Conservation (phyloP, 2,797 vertebrate genomes). For the Tauraco hartlaubi region DNA sequence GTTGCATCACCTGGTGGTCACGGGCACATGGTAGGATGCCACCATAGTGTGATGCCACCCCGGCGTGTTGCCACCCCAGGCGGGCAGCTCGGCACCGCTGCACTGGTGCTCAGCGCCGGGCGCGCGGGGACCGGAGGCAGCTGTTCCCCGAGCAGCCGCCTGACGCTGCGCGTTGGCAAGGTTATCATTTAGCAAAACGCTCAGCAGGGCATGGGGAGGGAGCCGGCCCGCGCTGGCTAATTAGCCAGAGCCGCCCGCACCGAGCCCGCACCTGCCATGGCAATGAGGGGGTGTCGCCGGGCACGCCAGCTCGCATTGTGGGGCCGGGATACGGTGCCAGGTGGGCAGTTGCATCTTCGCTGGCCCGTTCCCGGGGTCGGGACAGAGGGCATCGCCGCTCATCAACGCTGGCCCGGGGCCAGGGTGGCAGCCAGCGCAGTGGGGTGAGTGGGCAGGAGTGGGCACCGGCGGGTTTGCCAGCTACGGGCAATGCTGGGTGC, state of each 20-base stretch:
- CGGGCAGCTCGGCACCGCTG: neutral
- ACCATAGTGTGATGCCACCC: rapidly evolving
- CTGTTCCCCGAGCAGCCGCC: slow-evolving; percentile 4
- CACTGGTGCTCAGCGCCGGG: neutral
- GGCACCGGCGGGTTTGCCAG: neutral
- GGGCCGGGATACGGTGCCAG: neutral
- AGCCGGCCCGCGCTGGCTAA: neutral
- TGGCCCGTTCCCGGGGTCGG: neutral
- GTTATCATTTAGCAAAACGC: slow-evolving; percentile 39
- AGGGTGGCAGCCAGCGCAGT: rapidly evolving
- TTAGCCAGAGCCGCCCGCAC: slow-evolving; percentile 5
- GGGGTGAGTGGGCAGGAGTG: neutral
- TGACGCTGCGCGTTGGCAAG: slow-evolving; percentile 24
- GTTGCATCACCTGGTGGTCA: rapidly evolving
- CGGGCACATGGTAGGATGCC: rapidly evolving
- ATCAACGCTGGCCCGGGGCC: too few species aligned
- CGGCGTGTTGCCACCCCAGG: rapidly evolving
- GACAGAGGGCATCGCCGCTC: neutral
- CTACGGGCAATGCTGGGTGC: too few species aligned
- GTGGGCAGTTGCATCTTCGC: rapidly evolving
- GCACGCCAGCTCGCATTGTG: rapidly evolving
- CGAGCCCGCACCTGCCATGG: neutral
- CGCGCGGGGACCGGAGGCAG: rapidly evolving
- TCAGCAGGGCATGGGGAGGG: slow-evolving; percentile 25
- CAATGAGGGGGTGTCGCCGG: neutral